Conservation (phyloP, 1,140 invertebrate species). For the Vanessa atalanta region DNA sequence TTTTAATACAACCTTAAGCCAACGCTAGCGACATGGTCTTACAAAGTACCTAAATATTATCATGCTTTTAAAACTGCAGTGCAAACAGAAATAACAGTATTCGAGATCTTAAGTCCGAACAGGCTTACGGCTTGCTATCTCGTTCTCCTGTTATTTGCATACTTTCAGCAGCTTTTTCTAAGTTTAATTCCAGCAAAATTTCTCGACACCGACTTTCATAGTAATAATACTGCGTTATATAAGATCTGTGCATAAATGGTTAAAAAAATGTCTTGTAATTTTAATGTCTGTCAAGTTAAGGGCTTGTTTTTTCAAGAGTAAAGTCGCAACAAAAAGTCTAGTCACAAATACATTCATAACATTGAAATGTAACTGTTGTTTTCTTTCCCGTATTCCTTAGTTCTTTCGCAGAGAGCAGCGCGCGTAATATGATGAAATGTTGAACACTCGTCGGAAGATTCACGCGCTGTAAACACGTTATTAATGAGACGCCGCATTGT, state of each 20-base stretch:
- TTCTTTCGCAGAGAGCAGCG: not conserved
- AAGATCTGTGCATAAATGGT: not conserved
- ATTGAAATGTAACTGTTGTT: not conserved
- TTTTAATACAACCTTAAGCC: slow-evolving; percentile 1
- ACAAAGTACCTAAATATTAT: slow-evolving; percentile 3
- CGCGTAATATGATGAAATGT: not conserved
- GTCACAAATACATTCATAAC: not conserved
- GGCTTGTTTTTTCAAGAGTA: no score
- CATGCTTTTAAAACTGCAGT: not conserved
- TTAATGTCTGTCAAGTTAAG: no score
- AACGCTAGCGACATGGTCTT: not conserved
- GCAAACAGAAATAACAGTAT: slow-evolving; percentile 3
- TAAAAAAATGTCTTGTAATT: no score
- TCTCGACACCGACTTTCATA: not conserved
- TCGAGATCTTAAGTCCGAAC: slow-evolving; percentile 6
- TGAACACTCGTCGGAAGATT: not conserved
- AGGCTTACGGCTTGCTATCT: not conserved
- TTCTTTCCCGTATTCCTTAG: not conserved
- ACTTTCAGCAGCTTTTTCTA: not conserved
- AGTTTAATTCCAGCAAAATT: not conserved
- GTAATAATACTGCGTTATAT: not conserved
- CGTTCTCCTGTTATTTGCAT: not conserved
- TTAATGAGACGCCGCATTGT: slow-evolving; percentile 10
- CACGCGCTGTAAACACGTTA: slow-evolving; percentile 2
- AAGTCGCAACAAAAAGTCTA: no score